Percentiles rank a stretch among this genome's conserved stretches.
phyloP scores from a whole-genome alignment of 1,140 invertebrate genomes.

The Babylonia areolata region DNA sequence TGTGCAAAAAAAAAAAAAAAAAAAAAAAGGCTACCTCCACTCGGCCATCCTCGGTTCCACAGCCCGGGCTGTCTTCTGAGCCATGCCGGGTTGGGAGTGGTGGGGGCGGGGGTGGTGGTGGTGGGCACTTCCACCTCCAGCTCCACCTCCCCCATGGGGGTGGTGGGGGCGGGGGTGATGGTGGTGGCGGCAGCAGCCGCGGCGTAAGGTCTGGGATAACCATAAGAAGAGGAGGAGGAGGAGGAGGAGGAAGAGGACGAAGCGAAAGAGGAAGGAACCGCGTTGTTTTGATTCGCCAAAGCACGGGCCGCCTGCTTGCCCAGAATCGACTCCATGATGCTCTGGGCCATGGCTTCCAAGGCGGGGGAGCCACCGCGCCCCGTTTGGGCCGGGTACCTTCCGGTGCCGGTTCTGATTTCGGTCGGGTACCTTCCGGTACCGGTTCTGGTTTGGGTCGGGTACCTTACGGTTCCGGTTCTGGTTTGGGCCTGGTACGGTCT shows the following conservation, averaged over 20 bases:
- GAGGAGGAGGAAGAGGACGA: background rate
- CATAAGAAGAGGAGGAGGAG: background rate
- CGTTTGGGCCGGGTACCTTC: background rate
- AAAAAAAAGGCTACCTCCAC: no score
- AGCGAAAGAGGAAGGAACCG: background rate
- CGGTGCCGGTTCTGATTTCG: no score
- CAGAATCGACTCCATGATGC: background rate
- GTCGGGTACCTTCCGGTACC: no score
- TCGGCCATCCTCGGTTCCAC: background rate
- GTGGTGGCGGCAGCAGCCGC: background rate
- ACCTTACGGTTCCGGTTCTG: background rate
- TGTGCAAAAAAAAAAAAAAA: background rate
- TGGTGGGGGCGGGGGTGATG: background rate
- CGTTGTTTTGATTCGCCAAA: background rate
- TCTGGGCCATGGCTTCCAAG: background rate
- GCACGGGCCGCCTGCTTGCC: background rate
- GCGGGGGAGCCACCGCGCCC: background rate
- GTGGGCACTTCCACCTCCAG: background rate
- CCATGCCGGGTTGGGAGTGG: background rate
- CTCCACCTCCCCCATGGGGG: background rate
- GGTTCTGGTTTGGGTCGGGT: no score
- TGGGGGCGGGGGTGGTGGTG: background rate
- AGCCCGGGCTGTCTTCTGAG: background rate
- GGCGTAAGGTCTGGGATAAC: no score
- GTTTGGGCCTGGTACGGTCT: no score